These are phyloP conservation scores for Linepithema humile DNA, from an alignment of 1,140 invertebrate species.

Conservation along the genomic window DNA sequence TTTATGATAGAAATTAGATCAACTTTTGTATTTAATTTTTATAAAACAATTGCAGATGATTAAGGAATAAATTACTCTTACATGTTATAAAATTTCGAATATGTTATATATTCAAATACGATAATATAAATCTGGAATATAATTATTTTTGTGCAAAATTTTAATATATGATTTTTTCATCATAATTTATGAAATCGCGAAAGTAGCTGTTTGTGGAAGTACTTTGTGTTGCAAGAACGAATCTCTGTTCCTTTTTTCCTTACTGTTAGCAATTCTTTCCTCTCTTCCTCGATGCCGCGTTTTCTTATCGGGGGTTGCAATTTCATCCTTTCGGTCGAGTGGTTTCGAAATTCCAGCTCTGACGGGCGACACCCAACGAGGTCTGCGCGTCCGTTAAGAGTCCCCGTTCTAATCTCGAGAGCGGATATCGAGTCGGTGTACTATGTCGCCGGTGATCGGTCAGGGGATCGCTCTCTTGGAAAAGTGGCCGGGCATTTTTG, in stretches of 20 bases:
- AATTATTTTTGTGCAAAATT: conserved; percentile 2
- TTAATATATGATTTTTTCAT: neutral
- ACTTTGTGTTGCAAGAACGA: neutral
- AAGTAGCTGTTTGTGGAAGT: neutral
- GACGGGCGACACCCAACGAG: conserved; percentile 64
- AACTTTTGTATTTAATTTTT: neutral
- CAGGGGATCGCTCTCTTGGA: conserved; percentile 70
- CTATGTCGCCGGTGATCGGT: conserved; percentile 70
- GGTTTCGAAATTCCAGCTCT: conserved; percentile 69
- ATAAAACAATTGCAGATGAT: neutral
- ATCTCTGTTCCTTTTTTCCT: neutral
- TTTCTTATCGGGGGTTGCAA: conserved; percentile 60
- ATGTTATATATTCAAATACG: neutral
- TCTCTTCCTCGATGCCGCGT: conserved; percentile 17
- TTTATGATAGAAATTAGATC: neutral
- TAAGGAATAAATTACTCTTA: neutral
- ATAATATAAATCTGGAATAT: neutral
- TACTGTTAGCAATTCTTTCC: neutral
- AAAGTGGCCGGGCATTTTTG: conserved; percentile 71
- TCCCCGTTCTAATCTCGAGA: conserved; percentile 67
- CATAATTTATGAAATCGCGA: neutral
- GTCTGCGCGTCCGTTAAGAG: conserved; percentile 60
- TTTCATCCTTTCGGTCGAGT: conserved; percentile 71
- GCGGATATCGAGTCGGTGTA: conserved; percentile 70
- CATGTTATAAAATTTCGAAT: neutral